phyloP scores from a whole-genome alignment of 2,113 vertebrate species.

The Actinemys pallida region DNA sequence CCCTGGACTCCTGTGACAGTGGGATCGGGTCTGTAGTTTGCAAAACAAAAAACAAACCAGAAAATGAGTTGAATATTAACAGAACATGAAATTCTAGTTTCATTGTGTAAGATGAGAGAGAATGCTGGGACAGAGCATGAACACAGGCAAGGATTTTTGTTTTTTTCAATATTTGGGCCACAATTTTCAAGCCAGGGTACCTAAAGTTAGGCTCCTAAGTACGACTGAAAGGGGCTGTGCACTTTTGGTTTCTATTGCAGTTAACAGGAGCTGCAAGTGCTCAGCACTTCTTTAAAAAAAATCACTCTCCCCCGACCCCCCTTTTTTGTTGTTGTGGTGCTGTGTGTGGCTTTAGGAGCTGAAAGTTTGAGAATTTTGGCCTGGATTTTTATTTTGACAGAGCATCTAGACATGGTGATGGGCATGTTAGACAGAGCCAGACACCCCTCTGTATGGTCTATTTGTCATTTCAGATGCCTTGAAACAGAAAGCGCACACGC shows the following conservation, averaged over 20 bases:
- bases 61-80: not conserved
- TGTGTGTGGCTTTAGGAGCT: not conserved
- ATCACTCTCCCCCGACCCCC: no score
- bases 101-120: fast-evolving
- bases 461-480: fast-evolving
- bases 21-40: not conserved
- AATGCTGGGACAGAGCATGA: fast-evolving
- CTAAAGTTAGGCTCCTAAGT: not conserved
- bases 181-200: not conserved
- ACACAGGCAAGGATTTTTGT: not conserved
- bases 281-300: not conserved
- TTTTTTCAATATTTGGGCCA: not conserved
- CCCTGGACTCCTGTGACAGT: not conserved
- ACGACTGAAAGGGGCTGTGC: fast-evolving
- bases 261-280: not conserved
- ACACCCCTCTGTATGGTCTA: not conserved
- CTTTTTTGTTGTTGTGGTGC: no score
- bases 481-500: not conserved
- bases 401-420: not conserved
- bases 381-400: not conserved
- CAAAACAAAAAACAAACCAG: not conserved
- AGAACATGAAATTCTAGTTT: fast-evolving
- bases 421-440: not conserved
- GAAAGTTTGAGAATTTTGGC: not conserved
- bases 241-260: not conserved